Evolutionary conservation across 2,888 invertebrate species (phyloP).

Genomic region (Drosophila kambysellisi): DNA sequence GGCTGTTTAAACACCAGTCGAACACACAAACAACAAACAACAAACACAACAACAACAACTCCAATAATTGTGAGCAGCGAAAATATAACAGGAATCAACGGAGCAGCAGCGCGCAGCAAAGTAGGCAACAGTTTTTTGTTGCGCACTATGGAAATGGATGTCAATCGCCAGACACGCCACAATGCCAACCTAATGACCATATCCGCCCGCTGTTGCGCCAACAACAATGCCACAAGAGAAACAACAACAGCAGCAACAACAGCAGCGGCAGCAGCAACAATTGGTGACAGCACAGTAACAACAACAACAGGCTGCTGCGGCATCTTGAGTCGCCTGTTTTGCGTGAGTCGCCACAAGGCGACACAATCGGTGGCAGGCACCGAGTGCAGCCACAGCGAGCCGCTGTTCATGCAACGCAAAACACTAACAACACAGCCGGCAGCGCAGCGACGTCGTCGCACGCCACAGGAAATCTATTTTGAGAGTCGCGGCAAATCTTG

Average conservation of each 20-base stretch:
- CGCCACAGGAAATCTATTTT: constrained; percentile 89
- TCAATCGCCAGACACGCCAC: constrained; percentile 82
- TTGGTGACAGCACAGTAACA: constrained; percentile 26
- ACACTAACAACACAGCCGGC: constrained; percentile 43
- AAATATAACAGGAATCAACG: constrained; percentile 40
- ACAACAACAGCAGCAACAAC: constrained; percentile 39
- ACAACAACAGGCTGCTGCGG: constrained; percentile 76
- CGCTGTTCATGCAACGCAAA: constrained; percentile 59
- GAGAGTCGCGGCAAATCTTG: constrained; percentile 94
- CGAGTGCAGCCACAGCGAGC: constrained; percentile 57
- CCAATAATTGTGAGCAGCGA: constrained; percentile 38
- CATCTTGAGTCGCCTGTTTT: constrained; percentile 77
- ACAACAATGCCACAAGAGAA: constrained; percentile 58
- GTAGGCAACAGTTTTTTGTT: constrained; percentile 68
- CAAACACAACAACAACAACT: constrained; percentile 1
- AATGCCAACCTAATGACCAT: constrained; percentile 83
- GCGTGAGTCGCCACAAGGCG: constrained; percentile 76
- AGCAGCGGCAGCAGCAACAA: constrained; percentile 55
- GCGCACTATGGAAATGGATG: constrained; percentile 84
- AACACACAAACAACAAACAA: constrained; percentile 1
- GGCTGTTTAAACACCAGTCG: constrained; percentile 41
- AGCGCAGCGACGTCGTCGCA: constrained; percentile 79
- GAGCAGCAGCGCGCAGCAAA: constrained; percentile 49
- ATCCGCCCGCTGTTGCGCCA: constrained; percentile 80
- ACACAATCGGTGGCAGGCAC: constrained; percentile 74